These are phyloP conservation scores for Lophius americanus DNA, from an alignment of 2,797 vertebrate species.

Conservation along the genomic window DNA sequence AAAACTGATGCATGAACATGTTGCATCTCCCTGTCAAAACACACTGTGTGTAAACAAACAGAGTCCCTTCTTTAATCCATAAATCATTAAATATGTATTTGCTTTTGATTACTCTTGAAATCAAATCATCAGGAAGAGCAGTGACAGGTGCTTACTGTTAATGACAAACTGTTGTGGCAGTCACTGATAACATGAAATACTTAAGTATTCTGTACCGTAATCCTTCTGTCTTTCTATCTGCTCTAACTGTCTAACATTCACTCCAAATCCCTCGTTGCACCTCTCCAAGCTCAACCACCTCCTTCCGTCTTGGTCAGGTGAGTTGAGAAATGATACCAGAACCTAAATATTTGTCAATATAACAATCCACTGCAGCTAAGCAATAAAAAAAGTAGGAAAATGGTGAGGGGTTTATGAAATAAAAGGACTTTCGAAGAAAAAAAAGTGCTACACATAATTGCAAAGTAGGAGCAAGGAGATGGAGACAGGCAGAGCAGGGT, in stretches of 20 bases:
- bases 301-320: slow-evolving; percentile 52
- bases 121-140: slow-evolving; percentile 63
- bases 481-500: background rate
- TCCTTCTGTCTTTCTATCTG: slow-evolving; percentile 37
- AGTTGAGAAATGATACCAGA: slow-evolving; percentile 67
- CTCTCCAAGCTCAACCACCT: slow-evolving; percentile 26
- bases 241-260: slow-evolving; percentile 3
- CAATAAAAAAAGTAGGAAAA: slow-evolving; percentile 9
- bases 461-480: slow-evolving; percentile 12
- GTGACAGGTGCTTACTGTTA: slow-evolving; percentile 57
- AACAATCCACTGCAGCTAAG: slow-evolving; percentile 67
- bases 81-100: slow-evolving; percentile 73
- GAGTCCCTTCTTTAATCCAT: slow-evolving; percentile 37
- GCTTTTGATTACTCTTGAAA: slow-evolving; percentile 72
- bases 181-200: slow-evolving; percentile 61
- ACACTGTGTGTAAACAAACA: slow-evolving; percentile 11
- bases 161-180: slow-evolving; percentile 67
- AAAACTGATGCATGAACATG: slow-evolving; percentile 1
- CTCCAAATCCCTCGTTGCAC: slow-evolving; percentile 12
- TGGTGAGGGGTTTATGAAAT: slow-evolving; percentile 50
- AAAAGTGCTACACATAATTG: slow-evolving; percentile 29
- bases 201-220: slow-evolving; percentile 60
- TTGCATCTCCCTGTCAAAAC: slow-evolving; percentile 17
- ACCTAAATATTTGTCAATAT: slow-evolving; percentile 70
- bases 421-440: slow-evolving; percentile 45